These are phyloP conservation scores for Drosophila grimshawi DNA, from an alignment of 1,140 invertebrate genomes.

Conservation along the genomic window DNA sequence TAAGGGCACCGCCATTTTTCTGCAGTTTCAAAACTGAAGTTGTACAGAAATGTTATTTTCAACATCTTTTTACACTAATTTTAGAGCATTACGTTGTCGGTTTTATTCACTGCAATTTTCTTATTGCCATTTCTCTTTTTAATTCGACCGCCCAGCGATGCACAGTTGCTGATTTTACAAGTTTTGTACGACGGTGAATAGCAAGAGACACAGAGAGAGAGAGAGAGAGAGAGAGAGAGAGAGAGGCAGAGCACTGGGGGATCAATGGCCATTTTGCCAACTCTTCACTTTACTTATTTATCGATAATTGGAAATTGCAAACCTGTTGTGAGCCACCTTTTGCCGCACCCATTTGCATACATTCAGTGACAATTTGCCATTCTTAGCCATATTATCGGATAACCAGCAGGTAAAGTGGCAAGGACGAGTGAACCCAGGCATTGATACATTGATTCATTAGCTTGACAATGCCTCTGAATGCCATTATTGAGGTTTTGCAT, in stretches of 20 bases:
- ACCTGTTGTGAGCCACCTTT: slow-evolving; percentile 17
- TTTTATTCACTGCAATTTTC: background rate
- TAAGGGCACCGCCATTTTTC: no score
- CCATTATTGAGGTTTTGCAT: slow-evolving; percentile 51
- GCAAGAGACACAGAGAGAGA: slow-evolving; percentile 3
- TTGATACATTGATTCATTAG: slow-evolving; percentile 64
- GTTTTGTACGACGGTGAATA: slow-evolving; percentile 48
- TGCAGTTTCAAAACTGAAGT: no score
- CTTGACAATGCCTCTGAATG: slow-evolving; percentile 62
- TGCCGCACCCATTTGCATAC: slow-evolving; percentile 25
- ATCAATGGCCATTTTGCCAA: slow-evolving; percentile 50
- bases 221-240: background rate
- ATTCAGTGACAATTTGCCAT: slow-evolving; percentile 53
- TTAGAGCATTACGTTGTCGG: slow-evolving; percentile 24
- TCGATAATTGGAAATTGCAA: slow-evolving; percentile 75
- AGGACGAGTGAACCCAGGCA: background rate
- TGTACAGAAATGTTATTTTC: no score
- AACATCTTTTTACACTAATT: no score
- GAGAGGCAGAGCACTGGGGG: no score
- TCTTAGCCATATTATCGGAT: slow-evolving; percentile 63
- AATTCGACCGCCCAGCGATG: slow-evolving; percentile 42
- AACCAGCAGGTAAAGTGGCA: slow-evolving; percentile 13
- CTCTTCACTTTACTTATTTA: slow-evolving; percentile 74
- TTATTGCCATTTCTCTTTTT: slow-evolving; percentile 38
- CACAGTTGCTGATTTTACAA: slow-evolving; percentile 58